Evolutionary conservation across 2,888 invertebrate species (phyloP).

Genomic region (Drosophila neotestacea): DNA sequence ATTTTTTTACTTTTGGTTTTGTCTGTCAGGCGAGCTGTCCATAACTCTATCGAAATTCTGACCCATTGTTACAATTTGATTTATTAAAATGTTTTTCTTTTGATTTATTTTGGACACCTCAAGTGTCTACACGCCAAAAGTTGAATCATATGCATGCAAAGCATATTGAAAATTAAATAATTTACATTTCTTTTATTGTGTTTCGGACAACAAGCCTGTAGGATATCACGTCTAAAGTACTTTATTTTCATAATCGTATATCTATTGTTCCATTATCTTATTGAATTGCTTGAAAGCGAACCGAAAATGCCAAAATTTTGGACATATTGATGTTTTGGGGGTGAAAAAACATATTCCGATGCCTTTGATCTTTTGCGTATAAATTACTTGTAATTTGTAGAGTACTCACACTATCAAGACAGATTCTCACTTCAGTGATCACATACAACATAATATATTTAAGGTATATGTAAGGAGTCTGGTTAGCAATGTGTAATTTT

Average conservation of each 20-base stretch:
- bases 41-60: slow-evolving; percentile 35
- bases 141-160: slow-evolving; percentile 28
- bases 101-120: slow-evolving; percentile 53
- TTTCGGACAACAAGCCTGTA: slow-evolving; percentile 38
- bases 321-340: slow-evolving; percentile 58
- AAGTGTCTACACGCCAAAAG: slow-evolving; percentile 49
- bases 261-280: slow-evolving; percentile 54
- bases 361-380: slow-evolving; percentile 59
- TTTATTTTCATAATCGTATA: slow-evolving; percentile 21
- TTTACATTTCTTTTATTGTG: slow-evolving; percentile 39
- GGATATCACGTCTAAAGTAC: slow-evolving; percentile 50
- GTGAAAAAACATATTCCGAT: slow-evolving; percentile 51
- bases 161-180: slow-evolving; percentile 35
- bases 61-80: slow-evolving; percentile 51
- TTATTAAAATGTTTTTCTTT: slow-evolving; percentile 71
- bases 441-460: no score
- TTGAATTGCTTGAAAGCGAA: slow-evolving; percentile 48
- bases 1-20: slow-evolving; percentile 20
- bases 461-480: neutral
- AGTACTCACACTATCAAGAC: no score
- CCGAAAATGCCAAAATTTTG: slow-evolving; percentile 59
- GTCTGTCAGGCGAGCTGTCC: slow-evolving; percentile 41
- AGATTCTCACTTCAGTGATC: no score
- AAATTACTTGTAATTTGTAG: no score
- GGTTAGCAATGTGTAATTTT: slow-evolving; percentile 39